Conservation (phyloP, 2,888 invertebrate species). For the Labia minor region DNA sequence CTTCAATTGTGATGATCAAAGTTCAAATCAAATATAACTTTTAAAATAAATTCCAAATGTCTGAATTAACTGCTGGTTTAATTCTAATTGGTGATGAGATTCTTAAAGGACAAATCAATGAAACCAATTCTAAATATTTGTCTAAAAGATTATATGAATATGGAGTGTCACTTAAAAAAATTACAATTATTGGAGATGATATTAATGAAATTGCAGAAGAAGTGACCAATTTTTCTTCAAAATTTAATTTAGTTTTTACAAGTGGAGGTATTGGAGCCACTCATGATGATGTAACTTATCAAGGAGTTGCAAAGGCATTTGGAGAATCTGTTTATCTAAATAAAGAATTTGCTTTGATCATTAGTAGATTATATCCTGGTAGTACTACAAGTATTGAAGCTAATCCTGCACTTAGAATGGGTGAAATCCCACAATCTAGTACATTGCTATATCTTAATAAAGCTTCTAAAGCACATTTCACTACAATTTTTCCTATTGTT, state of each 20-base stretch:
- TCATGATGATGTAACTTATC: conserved; percentile 56
- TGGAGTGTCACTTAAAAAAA: conserved; percentile 44
- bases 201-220: conserved; percentile 44
- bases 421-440: conserved; percentile 35
- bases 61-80: conserved; percentile 32
- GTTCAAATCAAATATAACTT: not conserved
- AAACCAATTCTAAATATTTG: conserved; percentile 49
- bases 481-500: conserved; percentile 32
- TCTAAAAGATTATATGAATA: conserved; percentile 40
- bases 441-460: conserved; percentile 38
- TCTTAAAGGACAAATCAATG: conserved; percentile 50
- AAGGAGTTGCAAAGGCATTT: conserved; percentile 42
- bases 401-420: conserved; percentile 32
- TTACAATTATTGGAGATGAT: conserved; percentile 47
- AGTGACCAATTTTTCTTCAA: conserved; percentile 39
- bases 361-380: conserved; percentile 28
- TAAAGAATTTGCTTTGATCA: conserved; percentile 32
- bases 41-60: not conserved
- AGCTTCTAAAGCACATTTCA: conserved; percentile 30
- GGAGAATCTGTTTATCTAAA: conserved; percentile 32
- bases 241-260: conserved; percentile 45
- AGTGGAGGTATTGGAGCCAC: conserved; percentile 58
- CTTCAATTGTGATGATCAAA: conserved; percentile 7
- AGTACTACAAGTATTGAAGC: conserved; percentile 26
- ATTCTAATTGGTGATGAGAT: conserved; percentile 56